Evolutionary conservation across 2,113 vertebrate species (phyloP), one percentile per base, ranked within the genome.

Genomic region (Poeciliopsis prolifica): DNA sequence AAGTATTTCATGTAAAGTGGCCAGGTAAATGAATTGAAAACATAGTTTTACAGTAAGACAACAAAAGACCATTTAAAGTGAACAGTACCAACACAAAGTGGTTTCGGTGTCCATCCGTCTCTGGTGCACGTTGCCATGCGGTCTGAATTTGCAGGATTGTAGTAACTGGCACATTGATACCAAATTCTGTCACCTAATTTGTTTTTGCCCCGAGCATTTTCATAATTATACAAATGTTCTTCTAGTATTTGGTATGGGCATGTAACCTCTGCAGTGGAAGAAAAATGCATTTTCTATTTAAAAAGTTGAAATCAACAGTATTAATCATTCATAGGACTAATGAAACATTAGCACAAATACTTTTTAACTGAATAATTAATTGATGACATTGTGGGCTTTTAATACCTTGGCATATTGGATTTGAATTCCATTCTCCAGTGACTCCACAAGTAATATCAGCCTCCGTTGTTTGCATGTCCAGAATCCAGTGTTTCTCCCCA

Each of bases 11-110:
- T 24, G 22, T n/a, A 58, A 58, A 24, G 51, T 58, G 2, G 22
- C 51, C 24, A 7, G 7, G 22, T n/a, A 58, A 24, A 58, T 58
- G 1, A 24, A 10, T n/a, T 58, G 5, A 1, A 51, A 19, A 51
- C 2, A 51, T 51, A 51, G 48, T 51, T 51, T 22, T 24, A 51
- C 4, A 37, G 19, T 19, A 31, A 40, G 5, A 13, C 10, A 22
- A 24, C n/a, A 4, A 64, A 33, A 33, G 26, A 63, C 24, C 19
- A 33, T 65, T 35, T 35, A 28, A 12, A 42, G 1, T 22, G 31
- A 14, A 66, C 28, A 37, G 1, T 84, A 92, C 93, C 89, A 88
- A 70, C 0, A 87, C 92, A 94, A 0, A 84, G 74, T 72, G 81
- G 77, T 11, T 87, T 26, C 48, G 90, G 92, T 0, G 0, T 60